Conservation (phyloP, 2,888 invertebrate genomes). For the Tricholauxania praeusta region DNA sequence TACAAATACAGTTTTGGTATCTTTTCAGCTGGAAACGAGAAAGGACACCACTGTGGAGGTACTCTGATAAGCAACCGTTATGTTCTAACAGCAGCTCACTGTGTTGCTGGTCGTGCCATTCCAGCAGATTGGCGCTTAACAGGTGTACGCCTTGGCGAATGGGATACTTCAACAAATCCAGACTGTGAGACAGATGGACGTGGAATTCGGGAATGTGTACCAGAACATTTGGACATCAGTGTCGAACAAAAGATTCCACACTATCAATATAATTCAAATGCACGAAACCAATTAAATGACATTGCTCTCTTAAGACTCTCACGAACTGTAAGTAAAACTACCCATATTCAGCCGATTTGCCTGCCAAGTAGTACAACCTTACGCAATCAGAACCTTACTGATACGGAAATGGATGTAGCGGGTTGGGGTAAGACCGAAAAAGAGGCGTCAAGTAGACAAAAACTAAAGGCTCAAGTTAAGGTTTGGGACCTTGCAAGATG, state of each 20-base stretch:
- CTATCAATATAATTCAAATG: conserved; percentile 72
- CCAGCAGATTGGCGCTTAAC: conserved; percentile 73
- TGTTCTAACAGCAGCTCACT: conserved; percentile 82
- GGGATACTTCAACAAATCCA: conserved; percentile 60
- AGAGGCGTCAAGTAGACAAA: conserved; percentile 69
- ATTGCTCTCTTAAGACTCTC: conserved; percentile 78
- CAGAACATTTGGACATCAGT: conserved; percentile 71
- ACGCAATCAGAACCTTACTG: conserved; percentile 61
- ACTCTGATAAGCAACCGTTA: conserved; percentile 75
- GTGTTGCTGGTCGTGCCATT: conserved; percentile 76
- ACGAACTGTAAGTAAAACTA: conserved; percentile 70
- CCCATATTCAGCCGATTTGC: conserved; percentile 74
- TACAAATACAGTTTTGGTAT: too few species aligned
- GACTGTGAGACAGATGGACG: conserved; percentile 58
- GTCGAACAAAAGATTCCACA: conserved; percentile 76
- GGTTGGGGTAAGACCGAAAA: conserved; percentile 77
- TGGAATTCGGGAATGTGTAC: conserved; percentile 71
- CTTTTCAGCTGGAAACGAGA: conserved; percentile 40
- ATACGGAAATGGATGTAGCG: conserved; percentile 69
- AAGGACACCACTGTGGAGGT: conserved; percentile 80
- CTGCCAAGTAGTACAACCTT: conserved; percentile 67
- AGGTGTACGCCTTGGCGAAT: conserved; percentile 64
- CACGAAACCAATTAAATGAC: conserved; percentile 75
- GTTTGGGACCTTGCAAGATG: conserved; percentile 69
- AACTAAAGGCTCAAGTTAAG: conserved; percentile 70